phyloP scores from a whole-genome alignment of 2,888 invertebrate genomes.

The Pyrrhia umbra region DNA sequence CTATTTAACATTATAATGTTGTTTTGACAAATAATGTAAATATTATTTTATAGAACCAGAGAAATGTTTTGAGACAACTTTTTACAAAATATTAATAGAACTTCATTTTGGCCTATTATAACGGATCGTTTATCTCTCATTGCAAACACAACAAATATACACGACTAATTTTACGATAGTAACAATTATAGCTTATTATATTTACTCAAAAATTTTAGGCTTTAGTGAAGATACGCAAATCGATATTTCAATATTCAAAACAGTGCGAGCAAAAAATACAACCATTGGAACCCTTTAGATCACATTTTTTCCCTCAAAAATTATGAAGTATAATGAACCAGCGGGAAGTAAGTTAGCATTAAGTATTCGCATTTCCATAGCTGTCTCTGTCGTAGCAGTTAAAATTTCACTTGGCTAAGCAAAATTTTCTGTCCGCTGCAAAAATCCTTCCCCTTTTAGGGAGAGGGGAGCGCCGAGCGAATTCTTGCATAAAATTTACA shows the following conservation, averaged over 20 bases:
- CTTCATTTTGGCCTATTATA: constrained; percentile 13
- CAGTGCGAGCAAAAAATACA: constrained; percentile 47
- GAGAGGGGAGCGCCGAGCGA: constrained; percentile 84
- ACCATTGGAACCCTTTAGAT: constrained; percentile 76
- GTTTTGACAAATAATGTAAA: constrained; percentile 7
- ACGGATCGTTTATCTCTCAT: too few species aligned
- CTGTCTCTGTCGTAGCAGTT: constrained; percentile 89
- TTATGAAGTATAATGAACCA: constrained; percentile 90
- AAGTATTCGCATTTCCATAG: constrained; percentile 89
- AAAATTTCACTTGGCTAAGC: constrained; percentile 90
- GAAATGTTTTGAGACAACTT: constrained; percentile 11
- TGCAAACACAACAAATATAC: too few species aligned
- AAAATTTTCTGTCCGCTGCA: constrained; percentile 90
- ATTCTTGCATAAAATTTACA: constrained; percentile 90
- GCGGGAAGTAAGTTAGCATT: constrained; percentile 89
- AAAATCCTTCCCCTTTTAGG: constrained; percentile 88
- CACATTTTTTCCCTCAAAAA: constrained; percentile 82
- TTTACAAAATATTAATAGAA: constrained; percentile 10
- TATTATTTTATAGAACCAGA: neutral
- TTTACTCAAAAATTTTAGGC: constrained; percentile 7
- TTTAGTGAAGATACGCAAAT: constrained; percentile 22
- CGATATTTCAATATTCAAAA: constrained; percentile 49
- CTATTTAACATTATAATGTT: neutral
- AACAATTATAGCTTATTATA: too few species aligned
- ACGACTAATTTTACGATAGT: too few species aligned